Base-by-base conservation (phyloP, 1,140 invertebrate genomes). In the Diachasmimorpha longicaudata region DNA sequence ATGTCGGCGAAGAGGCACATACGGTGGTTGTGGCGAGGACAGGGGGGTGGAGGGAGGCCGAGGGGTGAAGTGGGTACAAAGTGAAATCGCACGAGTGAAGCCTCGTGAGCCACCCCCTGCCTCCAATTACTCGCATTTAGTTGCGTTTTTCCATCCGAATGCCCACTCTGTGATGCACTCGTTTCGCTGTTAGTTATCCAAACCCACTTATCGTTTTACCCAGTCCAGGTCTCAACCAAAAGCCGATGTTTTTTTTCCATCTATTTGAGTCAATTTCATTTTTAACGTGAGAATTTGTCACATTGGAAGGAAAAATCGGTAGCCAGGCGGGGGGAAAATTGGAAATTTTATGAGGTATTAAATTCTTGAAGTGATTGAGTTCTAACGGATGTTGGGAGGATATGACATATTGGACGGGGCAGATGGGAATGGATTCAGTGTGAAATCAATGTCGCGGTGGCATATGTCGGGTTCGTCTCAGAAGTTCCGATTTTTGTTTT, bases 41-140 rank as follows among this genome's bases (percentile, higher is more conserved):
- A 6, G 31, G 2, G 31, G 31, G 31, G 31, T 6, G 31, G 31
- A 25, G 13, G 58, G 58, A 23, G n/a, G n/a, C n/a, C 9, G 16
- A 6, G 13, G 36, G 66, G 36, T 36, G 66, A 68, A 68, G 36
- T 37, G 66, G 36, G 66, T 66, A 68, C 25, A 36, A 39, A 36
- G 36, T 37, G 36, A 68, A 68, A 37, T 68, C 31, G 36, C 66
- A 39, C 66, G 31, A 68, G n/a, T 68, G 31, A 68, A 68, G n/a
- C 16, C 31, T 36, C 31, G 10, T 68, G 67, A 58, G 66, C 66
- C 39, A 42, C 42, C 73, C 82, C 78, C 79, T 74, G 79, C 82
- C 85, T 85, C 86, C 86, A 89, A 89, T 89, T 89, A 89, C 87
- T 88, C 85, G 84, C 84, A 82, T 88, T 88, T 88, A 88, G 86